Conservation (phyloP, 2,888 invertebrate species). For the Mimachlamys varia region DNA sequence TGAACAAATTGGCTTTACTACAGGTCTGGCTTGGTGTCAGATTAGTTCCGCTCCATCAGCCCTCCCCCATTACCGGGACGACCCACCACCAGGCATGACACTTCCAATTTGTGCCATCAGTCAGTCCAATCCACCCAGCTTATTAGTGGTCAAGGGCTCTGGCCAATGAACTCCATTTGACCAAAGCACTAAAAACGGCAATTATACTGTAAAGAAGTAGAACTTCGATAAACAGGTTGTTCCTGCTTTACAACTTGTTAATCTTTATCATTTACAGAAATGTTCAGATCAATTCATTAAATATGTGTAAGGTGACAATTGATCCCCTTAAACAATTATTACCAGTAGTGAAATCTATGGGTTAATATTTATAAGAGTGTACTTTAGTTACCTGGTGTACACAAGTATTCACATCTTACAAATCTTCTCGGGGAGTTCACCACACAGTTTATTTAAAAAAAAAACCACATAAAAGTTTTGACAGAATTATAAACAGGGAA, state of each 20-base stretch:
- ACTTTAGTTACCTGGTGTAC: not conserved
- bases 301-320: too few relatives aligned
- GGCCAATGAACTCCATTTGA: not conserved
- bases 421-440: not conserved
- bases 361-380: not conserved
- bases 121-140: slow-evolving; percentile 17
- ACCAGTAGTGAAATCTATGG: not conserved
- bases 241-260: not conserved
- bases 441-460: not conserved
- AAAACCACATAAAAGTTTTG: not conserved
- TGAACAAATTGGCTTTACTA: not conserved
- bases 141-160: not conserved
- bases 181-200: not conserved
- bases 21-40: slow-evolving; percentile 1
- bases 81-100: slow-evolving; percentile 21
- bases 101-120: slow-evolving; percentile 23
- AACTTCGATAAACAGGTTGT: not conserved
- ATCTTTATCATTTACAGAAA: not conserved
- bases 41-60: not conserved
- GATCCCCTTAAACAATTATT: too few relatives aligned
- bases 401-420: not conserved
- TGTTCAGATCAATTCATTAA: too few relatives aligned
- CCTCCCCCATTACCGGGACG: not conserved
- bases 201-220: not conserved
- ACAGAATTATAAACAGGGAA: not conserved